Evolutionary conservation across 2,797 vertebrate genomes (phyloP).

Genomic region (Naso thynnoides): DNA sequence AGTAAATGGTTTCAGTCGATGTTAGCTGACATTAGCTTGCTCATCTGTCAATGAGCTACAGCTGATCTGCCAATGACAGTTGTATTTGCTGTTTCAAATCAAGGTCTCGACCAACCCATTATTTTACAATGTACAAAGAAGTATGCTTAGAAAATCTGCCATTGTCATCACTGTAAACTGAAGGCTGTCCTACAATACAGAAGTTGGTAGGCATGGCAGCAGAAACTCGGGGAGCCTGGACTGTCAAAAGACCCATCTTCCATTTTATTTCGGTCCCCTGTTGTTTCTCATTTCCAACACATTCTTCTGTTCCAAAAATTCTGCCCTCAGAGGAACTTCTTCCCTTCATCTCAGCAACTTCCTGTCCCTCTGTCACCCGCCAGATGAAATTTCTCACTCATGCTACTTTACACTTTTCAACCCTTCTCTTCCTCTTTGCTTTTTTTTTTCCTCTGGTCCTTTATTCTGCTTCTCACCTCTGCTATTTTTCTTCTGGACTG

Average conservation of each 20-base stretch:
- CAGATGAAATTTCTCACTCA: slow-evolving; percentile 40
- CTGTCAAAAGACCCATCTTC: slow-evolving; percentile 5
- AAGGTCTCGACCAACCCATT: not conserved
- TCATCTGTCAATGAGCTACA: not conserved
- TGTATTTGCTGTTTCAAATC: slow-evolving; percentile 2
- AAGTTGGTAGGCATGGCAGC: not conserved
- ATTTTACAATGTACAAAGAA: not conserved
- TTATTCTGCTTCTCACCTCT: slow-evolving; percentile 61
- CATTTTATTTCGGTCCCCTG: slow-evolving; percentile 9
- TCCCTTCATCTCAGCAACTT: slow-evolving; percentile 30
- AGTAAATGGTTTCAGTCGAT: not conserved
- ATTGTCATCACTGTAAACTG: not conserved
- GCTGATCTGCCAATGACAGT: not conserved
- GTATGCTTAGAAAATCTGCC: not conserved
- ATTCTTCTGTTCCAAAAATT: slow-evolving; percentile 5
- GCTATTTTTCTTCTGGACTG: slow-evolving; percentile 38
- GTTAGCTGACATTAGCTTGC: not conserved
- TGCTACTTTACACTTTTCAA: slow-evolving; percentile 54
- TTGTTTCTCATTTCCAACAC: slow-evolving; percentile 24
- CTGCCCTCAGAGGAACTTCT: slow-evolving; percentile 27
- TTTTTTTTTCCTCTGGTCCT: slow-evolving; percentile 31
- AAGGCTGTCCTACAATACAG: not conserved
- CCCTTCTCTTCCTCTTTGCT: slow-evolving; percentile 11
- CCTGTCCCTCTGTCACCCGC: slow-evolving; percentile 33
- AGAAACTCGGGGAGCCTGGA: not conserved